These are phyloP conservation scores for Drymonia ruficornis DNA, from an alignment of 2,888 invertebrate genomes.

Conservation along the genomic window DNA sequence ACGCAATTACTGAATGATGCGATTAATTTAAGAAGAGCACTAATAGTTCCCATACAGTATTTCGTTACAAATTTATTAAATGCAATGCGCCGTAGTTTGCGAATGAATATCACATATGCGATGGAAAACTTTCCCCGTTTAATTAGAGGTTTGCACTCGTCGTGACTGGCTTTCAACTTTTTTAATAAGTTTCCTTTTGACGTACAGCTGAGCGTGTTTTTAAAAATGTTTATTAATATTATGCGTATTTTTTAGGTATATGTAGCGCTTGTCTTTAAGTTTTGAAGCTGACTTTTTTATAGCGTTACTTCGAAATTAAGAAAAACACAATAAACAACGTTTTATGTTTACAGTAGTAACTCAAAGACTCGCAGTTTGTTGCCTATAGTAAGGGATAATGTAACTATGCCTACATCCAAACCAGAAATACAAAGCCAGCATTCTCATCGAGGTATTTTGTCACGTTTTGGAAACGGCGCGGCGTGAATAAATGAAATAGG, in stretches of 20 bases:
- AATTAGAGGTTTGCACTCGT: neutral
- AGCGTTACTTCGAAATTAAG: neutral
- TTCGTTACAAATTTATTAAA: too few relatives aligned
- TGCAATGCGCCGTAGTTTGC: neutral
- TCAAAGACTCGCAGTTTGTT: neutral
- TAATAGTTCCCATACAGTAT: too few relatives aligned
- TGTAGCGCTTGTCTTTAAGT: too few relatives aligned
- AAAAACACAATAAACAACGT: neutral
- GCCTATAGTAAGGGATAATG: neutral
- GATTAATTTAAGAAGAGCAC: too few relatives aligned
- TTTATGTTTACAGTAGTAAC: neutral
- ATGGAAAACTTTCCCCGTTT: conserved; percentile 1
- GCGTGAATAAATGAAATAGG: conserved; percentile 5
- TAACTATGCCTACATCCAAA: neutral
- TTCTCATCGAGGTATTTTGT: neutral
- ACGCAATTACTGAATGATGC: too few relatives aligned
- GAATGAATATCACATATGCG: neutral
- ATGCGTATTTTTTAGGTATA: too few relatives aligned
- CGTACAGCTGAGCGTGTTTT: neutral
- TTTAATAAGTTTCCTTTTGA: conserved; percentile 1
- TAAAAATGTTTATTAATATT: neutral
- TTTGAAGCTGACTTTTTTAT: too few relatives aligned
- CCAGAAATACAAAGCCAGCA: neutral
- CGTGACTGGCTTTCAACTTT: neutral
- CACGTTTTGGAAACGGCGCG: neutral